These are phyloP conservation scores for Bergia sp. DNA, from an alignment of 92 coral and sea anemone species.

Conservation along the genomic window DNA sequence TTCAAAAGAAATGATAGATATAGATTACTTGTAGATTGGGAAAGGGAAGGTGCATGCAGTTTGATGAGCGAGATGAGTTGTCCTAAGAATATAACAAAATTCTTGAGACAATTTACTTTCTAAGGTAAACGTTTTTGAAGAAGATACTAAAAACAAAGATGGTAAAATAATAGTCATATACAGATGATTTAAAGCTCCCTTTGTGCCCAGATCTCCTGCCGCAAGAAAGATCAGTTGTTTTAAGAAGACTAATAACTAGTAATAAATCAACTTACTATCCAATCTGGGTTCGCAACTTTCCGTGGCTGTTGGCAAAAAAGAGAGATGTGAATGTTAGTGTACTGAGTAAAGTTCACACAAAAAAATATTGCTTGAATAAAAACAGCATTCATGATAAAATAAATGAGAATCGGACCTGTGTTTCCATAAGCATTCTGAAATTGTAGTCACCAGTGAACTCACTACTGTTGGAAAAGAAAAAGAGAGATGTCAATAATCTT, in stretches of 20 bases:
- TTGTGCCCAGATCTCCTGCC: neutral
- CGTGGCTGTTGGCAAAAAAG: conserved; percentile 74
- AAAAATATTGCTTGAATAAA: neutral
- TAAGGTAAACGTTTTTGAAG: too few species aligned
- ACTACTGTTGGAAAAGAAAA: conserved; percentile 49
- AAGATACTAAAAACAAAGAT: too few species aligned
- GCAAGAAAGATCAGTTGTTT: neutral
- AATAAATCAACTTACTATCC: conserved; percentile 81
- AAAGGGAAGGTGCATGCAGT: too few species aligned
- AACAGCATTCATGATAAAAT: neutral
- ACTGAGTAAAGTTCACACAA: neutral
- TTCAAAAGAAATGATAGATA: too few species aligned
- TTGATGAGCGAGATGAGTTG: too few species aligned
- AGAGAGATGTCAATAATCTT: too few species aligned
- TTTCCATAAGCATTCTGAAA: conserved; percentile 84
- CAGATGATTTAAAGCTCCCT: too few species aligned
- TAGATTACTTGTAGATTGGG: too few species aligned
- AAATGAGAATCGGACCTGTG: conserved; percentile 71
- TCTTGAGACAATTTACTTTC: too few species aligned
- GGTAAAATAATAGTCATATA: too few species aligned
- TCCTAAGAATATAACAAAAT: too few species aligned
- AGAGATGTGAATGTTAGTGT: neutral
- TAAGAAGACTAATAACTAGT: neutral
- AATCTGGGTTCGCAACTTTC: conserved; percentile 97
- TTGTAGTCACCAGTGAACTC: conserved; percentile 85